These are phyloP conservation scores for Agelastica alni DNA, from an alignment of 2,888 invertebrate genomes.

Conservation along the genomic window DNA sequence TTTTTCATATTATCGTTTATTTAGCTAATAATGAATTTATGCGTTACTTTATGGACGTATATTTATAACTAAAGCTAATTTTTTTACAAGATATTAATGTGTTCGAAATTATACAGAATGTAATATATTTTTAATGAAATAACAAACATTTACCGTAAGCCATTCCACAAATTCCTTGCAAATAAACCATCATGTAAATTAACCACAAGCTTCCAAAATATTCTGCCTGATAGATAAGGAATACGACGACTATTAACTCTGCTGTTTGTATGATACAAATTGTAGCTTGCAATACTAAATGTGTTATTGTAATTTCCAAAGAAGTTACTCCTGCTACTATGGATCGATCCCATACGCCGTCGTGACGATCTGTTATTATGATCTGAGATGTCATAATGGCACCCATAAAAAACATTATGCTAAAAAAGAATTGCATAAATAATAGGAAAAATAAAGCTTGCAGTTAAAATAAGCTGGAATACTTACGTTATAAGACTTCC, in stretches of 20 bases:
- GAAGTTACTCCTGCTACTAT: conserved; percentile 84
- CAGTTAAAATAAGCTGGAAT: neutral
- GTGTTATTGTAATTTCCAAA: conserved; percentile 79
- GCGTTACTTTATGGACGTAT: too few species aligned
- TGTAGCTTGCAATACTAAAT: conserved; percentile 73
- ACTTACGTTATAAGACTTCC: conserved; percentile 80
- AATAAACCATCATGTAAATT: conserved; percentile 68
- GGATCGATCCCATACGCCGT: conserved; percentile 87
- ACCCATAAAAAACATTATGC: conserved; percentile 84
- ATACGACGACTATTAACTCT: conserved; percentile 66
- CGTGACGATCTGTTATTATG: conserved; percentile 74
- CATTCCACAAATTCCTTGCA: conserved; percentile 84
- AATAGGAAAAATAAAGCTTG: too few species aligned
- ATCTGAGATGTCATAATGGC: conserved; percentile 82
- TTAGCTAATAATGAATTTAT: too few species aligned
- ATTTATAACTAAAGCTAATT: too few species aligned
- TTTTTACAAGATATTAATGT: too few species aligned
- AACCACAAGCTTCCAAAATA: conserved; percentile 66
- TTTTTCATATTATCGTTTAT: too few species aligned
- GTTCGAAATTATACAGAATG: too few species aligned
- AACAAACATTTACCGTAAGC: conserved; percentile 64
- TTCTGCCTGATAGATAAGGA: conserved; percentile 65
- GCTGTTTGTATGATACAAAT: conserved; percentile 67
- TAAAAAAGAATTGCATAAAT: too few species aligned
- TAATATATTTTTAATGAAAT: too few species aligned